Conservation (phyloP, 2,113 vertebrate species). For the Zapornia atra region DNA sequence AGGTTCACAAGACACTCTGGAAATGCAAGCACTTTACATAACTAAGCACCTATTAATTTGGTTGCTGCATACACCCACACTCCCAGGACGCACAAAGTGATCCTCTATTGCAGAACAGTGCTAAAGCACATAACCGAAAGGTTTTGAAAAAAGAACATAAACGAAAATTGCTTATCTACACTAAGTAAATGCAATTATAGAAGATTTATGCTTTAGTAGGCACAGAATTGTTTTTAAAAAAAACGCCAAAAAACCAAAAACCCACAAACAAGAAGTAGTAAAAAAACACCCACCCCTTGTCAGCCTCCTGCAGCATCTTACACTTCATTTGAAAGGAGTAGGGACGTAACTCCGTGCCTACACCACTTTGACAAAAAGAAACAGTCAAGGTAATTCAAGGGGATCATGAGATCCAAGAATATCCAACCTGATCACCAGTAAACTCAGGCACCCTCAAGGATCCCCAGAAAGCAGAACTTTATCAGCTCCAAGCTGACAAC, state of each 20-base stretch:
- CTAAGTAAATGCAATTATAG: not conserved
- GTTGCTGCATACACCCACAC: not conserved
- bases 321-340: not conserved
- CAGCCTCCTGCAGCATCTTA: not conserved
- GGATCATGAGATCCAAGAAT: not conserved
- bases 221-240: not conserved
- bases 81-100: not conserved
- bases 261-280: not conserved
- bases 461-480: not conserved
- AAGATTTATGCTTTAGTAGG: not conserved
- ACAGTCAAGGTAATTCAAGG: not conserved
- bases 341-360: not conserved
- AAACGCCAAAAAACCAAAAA: not conserved
- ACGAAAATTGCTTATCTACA: not conserved
- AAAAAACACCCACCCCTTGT: not conserved
- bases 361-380: not conserved
- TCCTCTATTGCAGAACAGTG: not conserved
- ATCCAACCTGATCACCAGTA: not conserved
- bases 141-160: not conserved
- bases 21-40: not conserved
- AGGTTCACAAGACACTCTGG: not conserved
- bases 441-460: not conserved
- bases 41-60: not conserved
- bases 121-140: not conserved
- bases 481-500: not conserved